Evolutionary conservation across 2,888 invertebrate species (phyloP).

Genomic region (Lucinisca nassula): DNA sequence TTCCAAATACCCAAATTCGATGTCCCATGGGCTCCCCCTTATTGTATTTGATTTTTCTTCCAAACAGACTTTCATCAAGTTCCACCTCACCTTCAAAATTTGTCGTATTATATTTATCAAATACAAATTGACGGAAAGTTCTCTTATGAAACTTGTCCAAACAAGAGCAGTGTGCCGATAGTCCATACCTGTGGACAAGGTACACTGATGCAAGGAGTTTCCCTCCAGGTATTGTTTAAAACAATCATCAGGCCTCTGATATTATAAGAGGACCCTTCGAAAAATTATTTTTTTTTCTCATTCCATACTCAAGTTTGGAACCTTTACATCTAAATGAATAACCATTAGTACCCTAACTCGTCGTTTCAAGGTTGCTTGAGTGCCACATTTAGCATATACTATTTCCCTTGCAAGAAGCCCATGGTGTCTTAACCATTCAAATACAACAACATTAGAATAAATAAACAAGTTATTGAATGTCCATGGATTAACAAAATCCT

Average conservation of each 20-base stretch:
- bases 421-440: background rate
- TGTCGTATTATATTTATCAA: slow-evolving; percentile 1
- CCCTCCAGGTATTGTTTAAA: slow-evolving; percentile 9
- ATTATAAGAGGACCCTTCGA: slow-evolving; percentile 1
- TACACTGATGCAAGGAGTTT: background rate
- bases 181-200: background rate
- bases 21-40: background rate
- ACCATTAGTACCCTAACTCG: background rate
- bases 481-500: slow-evolving; percentile 26
- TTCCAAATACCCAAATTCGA: slow-evolving; percentile 10
- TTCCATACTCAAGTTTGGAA: slow-evolving; percentile 11
- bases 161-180: background rate
- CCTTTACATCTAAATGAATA: background rate
- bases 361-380: background rate
- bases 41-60: slow-evolving; percentile 15
- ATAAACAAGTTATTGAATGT: slow-evolving; percentile 13
- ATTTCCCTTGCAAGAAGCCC: background rate
- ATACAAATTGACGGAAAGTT: slow-evolving; percentile 8
- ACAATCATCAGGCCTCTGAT: background rate
- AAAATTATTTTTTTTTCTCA: slow-evolving; percentile 35
- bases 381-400: background rate
- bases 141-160: slow-evolving; percentile 2
- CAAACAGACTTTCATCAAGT: slow-evolving; percentile 23
- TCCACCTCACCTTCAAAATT: slow-evolving; percentile 13
- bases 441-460: background rate